Base-by-base conservation (phyloP, 2,113 vertebrate species). In the Heliornis fulica region DNA sequence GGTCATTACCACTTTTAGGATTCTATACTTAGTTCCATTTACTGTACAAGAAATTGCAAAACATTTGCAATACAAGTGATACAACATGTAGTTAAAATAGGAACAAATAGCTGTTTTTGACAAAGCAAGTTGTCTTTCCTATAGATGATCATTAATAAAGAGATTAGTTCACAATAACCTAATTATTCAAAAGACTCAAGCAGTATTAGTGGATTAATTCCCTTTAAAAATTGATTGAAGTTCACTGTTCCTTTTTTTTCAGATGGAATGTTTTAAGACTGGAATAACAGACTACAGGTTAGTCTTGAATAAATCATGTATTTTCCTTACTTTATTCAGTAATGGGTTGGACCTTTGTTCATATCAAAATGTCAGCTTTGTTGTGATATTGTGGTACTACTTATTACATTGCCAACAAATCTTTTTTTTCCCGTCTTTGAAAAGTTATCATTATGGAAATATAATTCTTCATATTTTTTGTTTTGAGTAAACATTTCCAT, bases 301-400 rank as follows among this genome's bases (percentile, higher is more conserved):
- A 74, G 10, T 29, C 2, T 13, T 26, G 32, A 66, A 80, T 32
- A 9, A 83, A 48, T 32, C 0, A 0, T 31, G 1, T 80, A 4
- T 66, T 89, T 63, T 89, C 11, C 6, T 91, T 51, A 18, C 69
- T 85, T 65, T 31, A 72, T 40, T 68, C 29, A 46, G 46, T 71
- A 31, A 25, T 5, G 43, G 14, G 7, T 57, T 90, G 16, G 20
- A 34, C n/a, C 36, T 82, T 88, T 64, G 6, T 13, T 87, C n/a
- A n/a, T 50, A 65, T 61, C 18, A 21, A 90, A 74, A 81, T 41
- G 15, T 15, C 43, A 20, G 4, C 8, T 83, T 50, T 71, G 16
- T 88, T 64, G 23, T 1, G 2, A 53, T 70, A 83, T 87, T 84
- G 15, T 87, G 36, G 40, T 64, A 59, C 15, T 45, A 22, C 7